These are phyloP conservation scores for Sphaerophoria taeniata DNA, from an alignment of 2,888 invertebrate genomes.

Conservation along the genomic window DNA sequence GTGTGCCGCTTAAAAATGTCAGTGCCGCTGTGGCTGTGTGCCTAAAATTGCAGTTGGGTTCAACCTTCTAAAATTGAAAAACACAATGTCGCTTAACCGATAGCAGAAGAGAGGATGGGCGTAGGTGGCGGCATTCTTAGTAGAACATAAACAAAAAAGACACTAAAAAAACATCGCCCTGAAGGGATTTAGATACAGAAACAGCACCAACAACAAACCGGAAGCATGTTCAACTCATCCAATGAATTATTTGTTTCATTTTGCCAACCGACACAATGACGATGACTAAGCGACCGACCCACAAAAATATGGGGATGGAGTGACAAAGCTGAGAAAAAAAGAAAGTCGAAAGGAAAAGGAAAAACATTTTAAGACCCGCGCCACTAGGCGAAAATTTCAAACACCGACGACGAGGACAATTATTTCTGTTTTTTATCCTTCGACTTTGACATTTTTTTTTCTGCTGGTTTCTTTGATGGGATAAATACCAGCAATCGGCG, in stretches of 20 bases:
- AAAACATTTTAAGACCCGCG: constrained; percentile 46
- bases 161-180: constrained; percentile 48
- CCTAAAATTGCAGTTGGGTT: constrained; percentile 56
- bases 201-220: constrained; percentile 62
- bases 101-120: constrained; percentile 7
- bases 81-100: constrained; percentile 49
- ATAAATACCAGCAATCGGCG: constrained; percentile 4
- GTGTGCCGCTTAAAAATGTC: constrained; percentile 61
- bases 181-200: constrained; percentile 27
- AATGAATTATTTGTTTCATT: constrained; percentile 67
- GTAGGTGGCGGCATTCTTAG: not conserved
- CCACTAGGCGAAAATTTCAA: constrained; percentile 41
- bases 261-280: not conserved
- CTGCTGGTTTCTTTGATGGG: constrained; percentile 13
- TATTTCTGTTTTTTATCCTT: constrained; percentile 20
- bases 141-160: constrained; percentile 12
- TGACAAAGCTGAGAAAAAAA: not conserved
- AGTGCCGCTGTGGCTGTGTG: constrained; percentile 34
- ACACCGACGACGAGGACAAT: constrained; percentile 64
- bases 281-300: not conserved
- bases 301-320: not conserved
- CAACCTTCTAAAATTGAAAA: constrained; percentile 57
- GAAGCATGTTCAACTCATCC: constrained; percentile 70
- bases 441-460: not conserved
- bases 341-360: constrained; percentile 5